Base-by-base conservation (phyloP, 2,113 vertebrate genomes). In the Parotia lawesii region DNA sequence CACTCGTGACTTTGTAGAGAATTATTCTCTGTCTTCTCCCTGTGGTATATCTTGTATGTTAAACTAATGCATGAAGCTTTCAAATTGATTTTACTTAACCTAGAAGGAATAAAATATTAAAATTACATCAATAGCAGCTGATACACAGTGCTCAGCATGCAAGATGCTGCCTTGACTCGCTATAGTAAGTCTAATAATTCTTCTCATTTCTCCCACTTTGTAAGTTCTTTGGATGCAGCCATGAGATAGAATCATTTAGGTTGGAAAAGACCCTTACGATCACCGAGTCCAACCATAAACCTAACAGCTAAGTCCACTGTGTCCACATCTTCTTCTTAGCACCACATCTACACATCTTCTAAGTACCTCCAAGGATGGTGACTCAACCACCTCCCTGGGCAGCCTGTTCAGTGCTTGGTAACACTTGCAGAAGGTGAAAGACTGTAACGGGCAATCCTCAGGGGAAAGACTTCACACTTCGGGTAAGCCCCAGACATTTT, bases 281-380 rank as follows among this genome's bases (percentile, higher is more conserved):
- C 21, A 54, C 31, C 0, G 0, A 51, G 10, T 58, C 67, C 37
- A n/a, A 5, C 60, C 20, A 44, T 12, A 45, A 58, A n/a, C 7
- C 23, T 51, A 20, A 38, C 47, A 66, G 14, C 40, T 47, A 31
- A 67, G 25, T 27, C 17, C 40, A 23, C 14, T 1, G 1, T 44
- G 31, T 38, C 10, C 37, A 35, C 15, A 58, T 24, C n/a, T 58
- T 58, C n/a, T 58, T 57, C 44, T 27, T 40, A 60, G 47, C 45
- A 45, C 6, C 20, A 53, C 4, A 5, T 25, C 16, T 60, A 8
- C 11, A 12, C 12, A 10, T 13, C 18, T 18, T 45, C 10, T 10
- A 20, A 28, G 47, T 9, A 22, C 20, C 38, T 45, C 5, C 29
- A 53, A 45, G 45, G 20, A 12, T 58, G 51, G 28, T 51, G 27